phyloP scores from a whole-genome alignment of 2,113 vertebrate genomes.

The Passer montanus region DNA sequence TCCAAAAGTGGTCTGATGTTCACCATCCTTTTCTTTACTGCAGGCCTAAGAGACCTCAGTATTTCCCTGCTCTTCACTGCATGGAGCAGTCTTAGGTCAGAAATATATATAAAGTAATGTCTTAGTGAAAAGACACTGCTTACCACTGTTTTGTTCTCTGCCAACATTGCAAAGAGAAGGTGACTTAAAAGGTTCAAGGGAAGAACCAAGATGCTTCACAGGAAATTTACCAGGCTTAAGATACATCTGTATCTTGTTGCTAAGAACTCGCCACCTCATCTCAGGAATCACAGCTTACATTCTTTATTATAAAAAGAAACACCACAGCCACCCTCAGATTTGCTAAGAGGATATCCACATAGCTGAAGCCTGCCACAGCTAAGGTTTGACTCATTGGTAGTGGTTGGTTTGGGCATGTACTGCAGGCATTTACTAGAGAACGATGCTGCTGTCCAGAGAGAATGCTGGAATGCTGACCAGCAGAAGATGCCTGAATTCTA shows the following conservation, averaged over 20 bases:
- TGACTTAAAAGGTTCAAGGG: neutral
- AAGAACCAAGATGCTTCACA: neutral
- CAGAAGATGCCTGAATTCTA: neutral
- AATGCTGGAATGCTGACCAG: neutral
- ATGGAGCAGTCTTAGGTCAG: neutral
- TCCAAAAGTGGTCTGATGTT: neutral
- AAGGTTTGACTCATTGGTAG: neutral
- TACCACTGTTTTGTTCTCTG: neutral
- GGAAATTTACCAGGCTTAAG: neutral
- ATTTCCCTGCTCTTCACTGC: neutral
- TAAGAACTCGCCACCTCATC: neutral
- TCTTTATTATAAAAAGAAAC: neutral
- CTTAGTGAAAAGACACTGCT: neutral
- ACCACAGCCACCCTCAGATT: neutral
- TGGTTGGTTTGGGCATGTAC: neutral
- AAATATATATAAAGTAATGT: neutral
- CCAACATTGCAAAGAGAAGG: neutral
- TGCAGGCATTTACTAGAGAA: neutral
- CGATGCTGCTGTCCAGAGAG: neutral
- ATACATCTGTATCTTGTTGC: neutral
- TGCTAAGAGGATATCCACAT: rapidly evolving
- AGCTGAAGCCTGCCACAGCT: neutral
- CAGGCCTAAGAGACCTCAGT: rapidly evolving
- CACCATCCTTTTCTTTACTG: neutral
- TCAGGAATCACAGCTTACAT: neutral